Evolutionary conservation across 2,888 invertebrate genomes (phyloP), one percentile per base, ranked within the genome.

Genomic region (Leptarthrus brevirostris): DNA sequence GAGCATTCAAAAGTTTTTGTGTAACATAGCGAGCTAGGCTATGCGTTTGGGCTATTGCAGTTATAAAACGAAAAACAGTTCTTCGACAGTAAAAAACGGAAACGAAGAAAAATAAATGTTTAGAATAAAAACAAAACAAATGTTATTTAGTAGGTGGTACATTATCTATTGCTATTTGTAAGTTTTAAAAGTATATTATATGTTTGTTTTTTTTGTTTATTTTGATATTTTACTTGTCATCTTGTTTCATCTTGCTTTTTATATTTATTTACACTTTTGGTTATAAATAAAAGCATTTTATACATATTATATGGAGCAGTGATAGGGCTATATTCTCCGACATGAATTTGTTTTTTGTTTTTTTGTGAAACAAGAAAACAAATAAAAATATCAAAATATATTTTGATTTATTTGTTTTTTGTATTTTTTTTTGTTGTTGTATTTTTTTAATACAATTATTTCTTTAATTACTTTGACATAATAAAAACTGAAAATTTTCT

Each of bases 41-140:
- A 44, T 72, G 72, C 56, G 72, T 72, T 72, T 72, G 72, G 72
- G 72, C 72, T 72, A 72, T 72, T 72, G 72, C 72, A 72, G 49
- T 69, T 58, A 10, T 61, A 30, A 24, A 44, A n/a, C n/a, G n/a
- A n/a, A n/a, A n/a, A n/a, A n/a, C n/a, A n/a, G n/a, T n/a, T n/a
- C n/a, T n/a, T n/a, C n/a, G n/a, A n/a, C n/a, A n/a, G 30, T 3
- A 64, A 20, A 1, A 6, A 12, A 40, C 18, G 36, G 34, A 18
- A n/a, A 34, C 10, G 18, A 53, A 22, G n/a, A 53, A 53, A 22
- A 22, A 8, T 22, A 22, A 18, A 20, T 14, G 18, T 49, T 20
- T 14, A 49, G n/a, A 53, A 24, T 20, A 58, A 16, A 6, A 34
- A 58, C 18, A 54, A 24, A 54, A 24, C 8, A 54, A 22, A 24